A percentile compares a stretch with the other conserved stretches of the same genome.
phyloP scores from a whole-genome alignment of 2,113 vertebrate species.

The Oophaga pumilio region DNA sequence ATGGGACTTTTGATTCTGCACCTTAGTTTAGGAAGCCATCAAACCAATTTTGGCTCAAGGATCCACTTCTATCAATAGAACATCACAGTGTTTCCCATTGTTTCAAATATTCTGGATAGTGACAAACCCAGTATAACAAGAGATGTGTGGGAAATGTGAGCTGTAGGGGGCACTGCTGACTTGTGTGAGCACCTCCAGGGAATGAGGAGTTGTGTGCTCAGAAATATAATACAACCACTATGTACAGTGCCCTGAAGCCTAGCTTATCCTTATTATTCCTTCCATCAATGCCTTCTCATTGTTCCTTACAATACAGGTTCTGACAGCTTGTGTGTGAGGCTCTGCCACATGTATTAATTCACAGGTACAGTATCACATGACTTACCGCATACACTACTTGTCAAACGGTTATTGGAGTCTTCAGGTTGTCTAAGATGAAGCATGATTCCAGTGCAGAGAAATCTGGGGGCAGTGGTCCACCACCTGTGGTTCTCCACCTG shows the following conservation, averaged over 20 bases:
- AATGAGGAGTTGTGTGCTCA: not conserved
- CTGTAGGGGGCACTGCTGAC: conserved; percentile 40
- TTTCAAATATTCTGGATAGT: too few species aligned
- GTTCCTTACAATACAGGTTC: conserved; percentile 7
- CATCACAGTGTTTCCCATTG: too few species aligned
- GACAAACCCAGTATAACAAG: not conserved
- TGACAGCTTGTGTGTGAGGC: conserved; percentile 18
- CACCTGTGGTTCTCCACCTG: too few species aligned
- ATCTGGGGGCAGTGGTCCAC: not conserved
- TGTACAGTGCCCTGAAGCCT: conserved; percentile 41
- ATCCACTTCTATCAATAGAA: too few species aligned
- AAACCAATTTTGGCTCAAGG: too few species aligned
- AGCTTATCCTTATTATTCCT: conserved; percentile 32
- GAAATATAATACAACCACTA: not conserved
- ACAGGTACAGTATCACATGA: not conserved
- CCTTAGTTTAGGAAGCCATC: too few species aligned
- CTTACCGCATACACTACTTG: not conserved
- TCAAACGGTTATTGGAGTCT: not conserved
- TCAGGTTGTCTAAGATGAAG: not conserved
- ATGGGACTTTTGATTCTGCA: too few species aligned
- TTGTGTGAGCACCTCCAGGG: not conserved
- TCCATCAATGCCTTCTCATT: conserved; percentile 36
- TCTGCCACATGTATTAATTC: not conserved
- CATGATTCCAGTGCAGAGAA: not conserved
- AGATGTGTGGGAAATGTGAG: not conserved